Evolutionary conservation across 2,113 vertebrate species (phyloP), one percentile per base, ranked within the genome.

Genomic region (Dromaius novaehollandiae): DNA sequence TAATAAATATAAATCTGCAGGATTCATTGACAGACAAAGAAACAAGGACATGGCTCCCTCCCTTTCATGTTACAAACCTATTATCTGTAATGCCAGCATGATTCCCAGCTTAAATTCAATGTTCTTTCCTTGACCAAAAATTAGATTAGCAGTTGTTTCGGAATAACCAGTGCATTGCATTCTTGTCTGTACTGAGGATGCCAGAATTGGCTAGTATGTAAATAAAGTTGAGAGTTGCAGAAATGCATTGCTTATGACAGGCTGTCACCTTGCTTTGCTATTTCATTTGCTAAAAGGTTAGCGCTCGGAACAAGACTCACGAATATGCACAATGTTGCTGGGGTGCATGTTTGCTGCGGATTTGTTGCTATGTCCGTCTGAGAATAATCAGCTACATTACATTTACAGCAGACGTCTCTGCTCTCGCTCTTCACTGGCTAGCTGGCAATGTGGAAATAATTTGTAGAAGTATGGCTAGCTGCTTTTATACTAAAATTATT

Each of bases 401-500:
- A 73, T 84, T 94, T 94, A 51, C 51, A 85, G 66, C 51, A 94
- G 86, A 82, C 19, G 40, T 66, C 14, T 82, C 40, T 21, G 20
- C 36, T 70, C 30, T 82, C 28, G 11, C 53, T 81, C 77, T 11
- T 10, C 38, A 12, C 71, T 88, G 60, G 5, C 7, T 74, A 82
- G 20, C 60, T 92, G 61, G 64, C 38, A 90, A 74, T 11, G 26
- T 74, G 40, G 50, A 89, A 96, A 86, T 77, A 85, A 77, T 75
- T 91, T 81, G 53, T 38, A 36, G 28, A 60, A 34, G 25, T 68
- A 50, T 13, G 24, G 20, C 24, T 50, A 78, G 9, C 26, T 48
- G 71, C 32, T 93, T 89, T 76, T 92, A 55, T 76, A 34, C 14
- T 71, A 60, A 90, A 88, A 84, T 86, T 84, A 69, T 79, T 90